Evolutionary conservation across 2,888 invertebrate species (phyloP), one percentile per base, ranked within the genome.

Genomic region (Hyles lineata): DNA sequence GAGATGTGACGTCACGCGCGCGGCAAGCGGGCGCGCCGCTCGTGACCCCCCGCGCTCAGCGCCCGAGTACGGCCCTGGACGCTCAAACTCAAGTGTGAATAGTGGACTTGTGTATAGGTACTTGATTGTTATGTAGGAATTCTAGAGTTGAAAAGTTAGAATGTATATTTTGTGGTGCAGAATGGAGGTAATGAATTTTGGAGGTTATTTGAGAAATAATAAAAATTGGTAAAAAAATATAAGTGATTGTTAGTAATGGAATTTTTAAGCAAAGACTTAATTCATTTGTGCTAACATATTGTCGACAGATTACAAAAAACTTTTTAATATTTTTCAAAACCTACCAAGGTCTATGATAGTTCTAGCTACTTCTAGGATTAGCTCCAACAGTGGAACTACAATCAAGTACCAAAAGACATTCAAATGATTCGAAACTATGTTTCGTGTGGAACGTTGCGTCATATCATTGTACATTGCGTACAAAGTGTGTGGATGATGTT

Each of bases 1-100:
- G 91, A 95, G 83, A 89, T 92, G 89, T 90, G 89, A 91, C 89
- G 73, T 72, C 80, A 79, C 77, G 78, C 76, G n/a, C 78, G 81
- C 6, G 74, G 72, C 76, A 86, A 84, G 75, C 79, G 83, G n/a
- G 76, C 71, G 8, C 75, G 81, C 71, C 74, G 79, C 70, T 58
- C 32, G 23, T 72, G 67, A 72, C 58, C 72, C n/a, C 32, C 62
- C 29, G n/a, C 61, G 23, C 21, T 21, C 21, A 21, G 35, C 3
- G 43, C 11, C 43, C 43, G 43, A 43, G 55, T n/a, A 43, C 67
- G 67, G 67, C 50, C 50, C 67, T 50, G 67, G 67, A 67, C 67
- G 21, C 23, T 60, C n/a, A 63, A 11, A 67, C 43, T 67, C 17
- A 23, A 43, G 8, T 50, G 55, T n/a, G 55, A n/a, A 50, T 43